Evolutionary conservation across 2,797 vertebrate genomes (phyloP).

Genomic region (Cygnus olor): DNA sequence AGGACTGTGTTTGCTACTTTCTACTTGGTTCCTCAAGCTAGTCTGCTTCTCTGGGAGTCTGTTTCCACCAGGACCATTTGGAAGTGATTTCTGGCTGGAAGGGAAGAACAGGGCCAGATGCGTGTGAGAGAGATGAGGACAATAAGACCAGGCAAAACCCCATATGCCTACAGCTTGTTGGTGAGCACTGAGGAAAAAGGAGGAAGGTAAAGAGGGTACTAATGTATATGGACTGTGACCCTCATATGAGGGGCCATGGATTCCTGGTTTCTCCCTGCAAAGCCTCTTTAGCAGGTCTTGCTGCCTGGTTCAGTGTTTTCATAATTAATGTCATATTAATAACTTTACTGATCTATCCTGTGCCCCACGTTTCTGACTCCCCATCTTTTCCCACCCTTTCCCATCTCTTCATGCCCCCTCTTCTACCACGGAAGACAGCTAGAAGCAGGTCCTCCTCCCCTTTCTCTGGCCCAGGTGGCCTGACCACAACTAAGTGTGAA

Average conservation of each 20-base stretch:
- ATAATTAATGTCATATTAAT: background rate
- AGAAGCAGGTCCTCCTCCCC: background rate
- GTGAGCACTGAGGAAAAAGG: background rate
- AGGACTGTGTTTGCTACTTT: background rate
- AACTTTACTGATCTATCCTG: background rate
- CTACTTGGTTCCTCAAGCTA: too few species aligned
- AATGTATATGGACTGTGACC: too few species aligned
- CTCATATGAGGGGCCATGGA: background rate
- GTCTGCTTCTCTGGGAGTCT: too few species aligned
- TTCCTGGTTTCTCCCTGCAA: background rate
- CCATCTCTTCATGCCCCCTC: fast-evolving
- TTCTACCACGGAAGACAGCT: background rate
- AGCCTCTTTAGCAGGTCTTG: background rate
- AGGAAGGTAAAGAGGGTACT: background rate
- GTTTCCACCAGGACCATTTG: too few species aligned
- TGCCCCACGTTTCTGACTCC: background rate
- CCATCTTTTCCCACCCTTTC: background rate
- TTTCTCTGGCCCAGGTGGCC: background rate
- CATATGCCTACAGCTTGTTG: background rate
- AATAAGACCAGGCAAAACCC: background rate
- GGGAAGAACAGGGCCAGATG: background rate
- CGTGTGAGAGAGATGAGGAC: background rate
- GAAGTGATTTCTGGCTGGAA: background rate
- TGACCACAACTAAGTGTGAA: background rate
- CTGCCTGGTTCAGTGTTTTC: background rate